Conservation (phyloP, 2,888 invertebrate genomes). For the Plebejus argus region DNA sequence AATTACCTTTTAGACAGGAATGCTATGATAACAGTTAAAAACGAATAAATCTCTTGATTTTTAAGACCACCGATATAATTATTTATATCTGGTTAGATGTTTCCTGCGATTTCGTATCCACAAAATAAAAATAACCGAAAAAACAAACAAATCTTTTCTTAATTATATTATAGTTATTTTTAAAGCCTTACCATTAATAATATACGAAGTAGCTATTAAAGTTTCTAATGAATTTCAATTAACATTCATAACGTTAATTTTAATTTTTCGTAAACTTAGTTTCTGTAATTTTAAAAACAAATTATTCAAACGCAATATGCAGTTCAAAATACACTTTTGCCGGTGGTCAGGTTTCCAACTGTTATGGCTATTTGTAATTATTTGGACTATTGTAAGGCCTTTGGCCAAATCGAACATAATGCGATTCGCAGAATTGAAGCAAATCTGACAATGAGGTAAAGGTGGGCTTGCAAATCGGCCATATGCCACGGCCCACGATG, state of each 20-base stretch:
- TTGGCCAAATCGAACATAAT: constrained; percentile 1
- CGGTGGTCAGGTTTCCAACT: not conserved
- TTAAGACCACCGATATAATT: not conserved
- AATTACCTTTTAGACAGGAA: constrained; percentile 26
- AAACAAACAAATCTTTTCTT: too few species aligned
- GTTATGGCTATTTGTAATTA: not conserved
- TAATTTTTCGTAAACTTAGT: not conserved
- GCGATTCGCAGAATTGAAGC: constrained; percentile 10
- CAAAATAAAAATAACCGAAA: not conserved
- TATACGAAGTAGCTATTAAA: not conserved
- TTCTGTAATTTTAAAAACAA: not conserved
- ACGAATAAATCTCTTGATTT: not conserved
- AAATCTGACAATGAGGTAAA: constrained; percentile 19
- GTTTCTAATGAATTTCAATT: not conserved
- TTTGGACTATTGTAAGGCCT: constrained; percentile 5
- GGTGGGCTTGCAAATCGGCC: constrained; percentile 26
- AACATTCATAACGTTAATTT: not conserved
- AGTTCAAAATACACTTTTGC: not conserved
- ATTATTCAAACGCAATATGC: not conserved
- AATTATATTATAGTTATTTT: too few species aligned
- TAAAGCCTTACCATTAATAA: not conserved
- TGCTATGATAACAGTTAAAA: constrained; percentile 23
- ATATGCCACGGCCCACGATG: constrained; percentile 20
- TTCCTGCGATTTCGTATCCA: not conserved
- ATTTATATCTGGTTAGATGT: not conserved